Conservation (phyloP, 2,113 vertebrate genomes). For the Origma solitaria region DNA sequence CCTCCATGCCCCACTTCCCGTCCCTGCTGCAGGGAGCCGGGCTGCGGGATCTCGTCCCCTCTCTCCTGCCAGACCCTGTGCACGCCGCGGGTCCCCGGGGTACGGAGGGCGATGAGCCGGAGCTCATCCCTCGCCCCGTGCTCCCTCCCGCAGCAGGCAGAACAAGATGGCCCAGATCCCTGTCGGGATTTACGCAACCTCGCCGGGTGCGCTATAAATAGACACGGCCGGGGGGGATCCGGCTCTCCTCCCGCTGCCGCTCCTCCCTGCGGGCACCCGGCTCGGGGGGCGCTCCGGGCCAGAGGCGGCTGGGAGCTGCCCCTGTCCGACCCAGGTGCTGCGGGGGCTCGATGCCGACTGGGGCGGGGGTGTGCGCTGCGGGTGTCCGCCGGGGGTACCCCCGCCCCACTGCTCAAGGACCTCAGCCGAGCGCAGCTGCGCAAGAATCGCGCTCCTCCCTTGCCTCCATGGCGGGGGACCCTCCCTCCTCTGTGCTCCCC, state of each 20-base stretch:
- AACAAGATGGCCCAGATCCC: constrained; percentile 5
- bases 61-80: rapidly evolving
- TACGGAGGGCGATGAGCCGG: rapidly evolving
- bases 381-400: no score
- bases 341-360: rapidly evolving
- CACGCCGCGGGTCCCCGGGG: rapidly evolving
- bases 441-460: background rate
- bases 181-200: constrained; percentile 24
- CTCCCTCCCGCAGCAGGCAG: background rate
- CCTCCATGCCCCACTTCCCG: background rate
- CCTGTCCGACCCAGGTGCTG: rapidly evolving
- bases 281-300: background rate
- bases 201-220: constrained; percentile 3
- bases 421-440: background rate
- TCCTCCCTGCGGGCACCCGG: background rate
- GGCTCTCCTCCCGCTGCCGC: background rate
- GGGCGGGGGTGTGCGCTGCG: background rate
- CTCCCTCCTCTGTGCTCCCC: background rate
- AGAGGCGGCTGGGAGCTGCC: background rate
- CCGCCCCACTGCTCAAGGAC: no score
- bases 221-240: background rate
- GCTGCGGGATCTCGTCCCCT: background rate
- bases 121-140: background rate
- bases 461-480: background rate
- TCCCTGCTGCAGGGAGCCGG: background rate